These are phyloP conservation scores for Lasiommata megera DNA, from an alignment of 2,888 invertebrate genomes.

Conservation along the genomic window DNA sequence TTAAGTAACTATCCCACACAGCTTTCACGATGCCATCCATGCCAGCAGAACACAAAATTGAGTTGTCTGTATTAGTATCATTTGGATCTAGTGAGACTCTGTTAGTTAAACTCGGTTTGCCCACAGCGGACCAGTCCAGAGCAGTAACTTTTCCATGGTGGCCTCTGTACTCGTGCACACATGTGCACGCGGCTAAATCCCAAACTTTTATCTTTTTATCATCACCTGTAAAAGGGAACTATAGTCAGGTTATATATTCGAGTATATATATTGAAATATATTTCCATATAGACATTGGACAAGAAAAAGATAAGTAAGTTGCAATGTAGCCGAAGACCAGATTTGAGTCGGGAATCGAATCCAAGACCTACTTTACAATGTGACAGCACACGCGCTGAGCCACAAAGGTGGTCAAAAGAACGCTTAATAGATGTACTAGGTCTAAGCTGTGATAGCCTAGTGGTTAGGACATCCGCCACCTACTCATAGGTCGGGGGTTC, in stretches of 20 bases:
- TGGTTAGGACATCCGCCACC: too few species aligned
- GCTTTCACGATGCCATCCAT: slow-evolving; percentile 84
- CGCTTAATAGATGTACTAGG: too few species aligned
- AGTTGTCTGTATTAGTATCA: slow-evolving; percentile 55
- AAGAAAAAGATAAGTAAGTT: too few species aligned
- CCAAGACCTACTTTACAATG: too few species aligned
- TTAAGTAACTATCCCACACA: slow-evolving; percentile 82
- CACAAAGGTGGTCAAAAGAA: too few species aligned
- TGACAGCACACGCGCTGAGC: too few species aligned
- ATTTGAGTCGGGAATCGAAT: too few species aligned
- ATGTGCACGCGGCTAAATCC: slow-evolving; percentile 85
- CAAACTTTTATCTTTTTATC: slow-evolving; percentile 87
- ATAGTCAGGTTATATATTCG: not conserved
- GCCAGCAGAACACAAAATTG: slow-evolving; percentile 84
- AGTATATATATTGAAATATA: too few species aligned
- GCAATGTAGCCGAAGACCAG: too few species aligned
- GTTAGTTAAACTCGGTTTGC: slow-evolving; percentile 61
- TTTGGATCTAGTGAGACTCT: slow-evolving; percentile 50
- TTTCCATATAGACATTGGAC: too few species aligned
- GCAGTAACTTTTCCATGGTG: slow-evolving; percentile 83
- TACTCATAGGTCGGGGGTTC: too few species aligned
- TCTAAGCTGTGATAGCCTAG: too few species aligned
- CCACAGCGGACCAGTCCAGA: slow-evolving; percentile 81
- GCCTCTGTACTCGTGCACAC: slow-evolving; percentile 83
- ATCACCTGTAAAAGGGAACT: slow-evolving; percentile 72